These are phyloP conservation scores for Bugula neritina DNA, from an alignment of 2,888 invertebrate genomes.

Conservation along the genomic window DNA sequence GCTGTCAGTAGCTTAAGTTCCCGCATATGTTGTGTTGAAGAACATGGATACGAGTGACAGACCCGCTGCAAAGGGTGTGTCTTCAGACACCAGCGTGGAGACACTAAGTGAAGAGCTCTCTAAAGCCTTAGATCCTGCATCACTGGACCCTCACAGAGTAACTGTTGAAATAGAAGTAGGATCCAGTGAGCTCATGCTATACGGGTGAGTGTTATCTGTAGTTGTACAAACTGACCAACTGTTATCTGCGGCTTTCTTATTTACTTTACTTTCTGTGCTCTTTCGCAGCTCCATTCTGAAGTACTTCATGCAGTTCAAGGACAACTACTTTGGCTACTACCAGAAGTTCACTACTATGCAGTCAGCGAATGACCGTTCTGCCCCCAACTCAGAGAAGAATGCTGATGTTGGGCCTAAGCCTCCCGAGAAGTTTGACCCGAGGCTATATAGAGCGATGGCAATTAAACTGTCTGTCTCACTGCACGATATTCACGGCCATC, in stretches of 20 bases:
- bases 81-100: not conserved
- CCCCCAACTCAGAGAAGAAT: constrained; percentile 27
- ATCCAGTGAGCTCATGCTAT: constrained; percentile 81
- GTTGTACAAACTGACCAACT: too few relatives aligned
- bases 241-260: too few relatives aligned
- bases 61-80: not conserved
- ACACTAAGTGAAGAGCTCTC: constrained; percentile 20
- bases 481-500: constrained; percentile 90
- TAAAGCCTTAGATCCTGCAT: constrained; percentile 70
- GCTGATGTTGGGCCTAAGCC: not conserved
- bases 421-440: constrained; percentile 66
- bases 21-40: too few relatives aligned
- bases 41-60: too few relatives aligned
- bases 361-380: constrained; percentile 26
- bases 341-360: constrained; percentile 85
- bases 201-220: constrained; percentile 60
- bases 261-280: too few relatives aligned
- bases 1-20: too few relatives aligned
- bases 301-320: constrained; percentile 74
- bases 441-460: constrained; percentile 80
- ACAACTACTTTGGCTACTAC: constrained; percentile 95
- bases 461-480: constrained; percentile 87
- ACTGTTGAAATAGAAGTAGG: constrained; percentile 89
- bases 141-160: constrained; percentile 79
- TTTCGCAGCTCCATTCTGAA: constrained; percentile 67